phyloP scores from a whole-genome alignment of 2,888 invertebrate species.

The Netelia melanura region DNA sequence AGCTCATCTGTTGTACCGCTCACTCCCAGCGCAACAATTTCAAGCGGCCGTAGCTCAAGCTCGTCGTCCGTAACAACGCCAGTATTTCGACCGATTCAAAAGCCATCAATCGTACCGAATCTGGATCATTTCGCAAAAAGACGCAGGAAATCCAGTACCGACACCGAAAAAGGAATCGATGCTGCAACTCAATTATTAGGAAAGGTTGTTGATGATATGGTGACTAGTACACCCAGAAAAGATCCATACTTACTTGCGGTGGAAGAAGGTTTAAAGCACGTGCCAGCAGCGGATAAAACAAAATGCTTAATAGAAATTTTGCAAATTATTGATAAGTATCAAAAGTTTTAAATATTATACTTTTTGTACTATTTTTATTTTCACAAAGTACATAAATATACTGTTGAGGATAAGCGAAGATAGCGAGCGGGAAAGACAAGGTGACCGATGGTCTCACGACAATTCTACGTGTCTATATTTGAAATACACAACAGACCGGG shows the following conservation, averaged over 20 bases:
- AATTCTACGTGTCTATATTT: too few species aligned
- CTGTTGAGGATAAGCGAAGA: too few species aligned
- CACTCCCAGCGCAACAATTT: neutral
- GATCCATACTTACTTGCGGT: neutral
- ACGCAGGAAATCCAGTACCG: neutral
- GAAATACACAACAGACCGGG: too few species aligned
- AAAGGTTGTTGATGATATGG: neutral
- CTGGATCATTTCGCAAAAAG: slow-evolving; percentile 11
- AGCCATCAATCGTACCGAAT: neutral
- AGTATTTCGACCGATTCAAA: neutral
- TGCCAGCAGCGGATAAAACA: neutral
- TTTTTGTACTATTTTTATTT: slow-evolving; percentile 3
- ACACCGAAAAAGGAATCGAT: slow-evolving; percentile 3
- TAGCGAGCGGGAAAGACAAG: too few species aligned
- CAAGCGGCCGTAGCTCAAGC: slow-evolving; percentile 12
- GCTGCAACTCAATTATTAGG: slow-evolving; percentile 9
- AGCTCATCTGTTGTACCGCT: neutral
- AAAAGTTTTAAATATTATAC: slow-evolving; percentile 11
- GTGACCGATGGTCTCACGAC: too few species aligned
- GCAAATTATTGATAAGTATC: slow-evolving; percentile 23
- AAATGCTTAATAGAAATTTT: too few species aligned
- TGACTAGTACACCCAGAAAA: neutral
- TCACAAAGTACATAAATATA: too few species aligned
- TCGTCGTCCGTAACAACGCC: neutral
- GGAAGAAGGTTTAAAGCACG: slow-evolving; percentile 11